Conservation (phyloP, 30 jellyfish, hydroid and myxozoan species). For the Nemopilema nomurai region DNA sequence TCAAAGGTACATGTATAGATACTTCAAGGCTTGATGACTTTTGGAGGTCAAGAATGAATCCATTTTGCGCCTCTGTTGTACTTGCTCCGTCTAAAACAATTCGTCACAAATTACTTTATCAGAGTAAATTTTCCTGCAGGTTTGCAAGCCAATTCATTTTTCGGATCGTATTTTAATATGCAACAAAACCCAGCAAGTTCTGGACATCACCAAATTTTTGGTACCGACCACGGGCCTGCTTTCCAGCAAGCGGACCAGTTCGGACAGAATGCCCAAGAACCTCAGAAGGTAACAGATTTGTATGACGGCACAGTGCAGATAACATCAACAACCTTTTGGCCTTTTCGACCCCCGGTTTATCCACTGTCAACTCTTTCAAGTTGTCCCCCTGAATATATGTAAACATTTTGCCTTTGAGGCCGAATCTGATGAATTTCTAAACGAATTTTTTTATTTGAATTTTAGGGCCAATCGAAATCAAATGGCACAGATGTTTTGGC, state of each 20-base stretch:
- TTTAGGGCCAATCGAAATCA: constrained; percentile 29
- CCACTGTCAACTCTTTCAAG: too few relatives aligned
- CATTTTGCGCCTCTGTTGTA: too few relatives aligned
- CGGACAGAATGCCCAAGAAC: constrained; percentile 1
- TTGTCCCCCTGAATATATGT: too few relatives aligned
- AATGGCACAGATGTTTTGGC: constrained; percentile 62
- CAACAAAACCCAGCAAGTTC: constrained; percentile 20
- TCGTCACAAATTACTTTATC: background rate
- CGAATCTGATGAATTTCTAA: too few relatives aligned
- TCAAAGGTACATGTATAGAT: too few relatives aligned
- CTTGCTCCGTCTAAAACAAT: too few relatives aligned
- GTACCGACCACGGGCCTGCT: constrained; percentile 3
- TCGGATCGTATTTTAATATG: constrained; percentile 44
- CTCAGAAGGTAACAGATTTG: background rate
- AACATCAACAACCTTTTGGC: too few relatives aligned
- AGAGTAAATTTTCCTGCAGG: constrained; percentile 17
- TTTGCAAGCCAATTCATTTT: constrained; percentile 33
- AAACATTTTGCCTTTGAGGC: too few relatives aligned
- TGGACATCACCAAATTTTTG: constrained; percentile 7
- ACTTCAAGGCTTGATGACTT: too few relatives aligned
- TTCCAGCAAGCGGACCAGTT: constrained; percentile 36
- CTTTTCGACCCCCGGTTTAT: too few relatives aligned
- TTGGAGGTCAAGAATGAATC: too few relatives aligned
- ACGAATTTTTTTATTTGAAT: too few relatives aligned
- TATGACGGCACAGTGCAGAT: background rate